Evolutionary conservation across 1,140 invertebrate genomes (phyloP).

Genomic region (Hypothenemus hampei): DNA sequence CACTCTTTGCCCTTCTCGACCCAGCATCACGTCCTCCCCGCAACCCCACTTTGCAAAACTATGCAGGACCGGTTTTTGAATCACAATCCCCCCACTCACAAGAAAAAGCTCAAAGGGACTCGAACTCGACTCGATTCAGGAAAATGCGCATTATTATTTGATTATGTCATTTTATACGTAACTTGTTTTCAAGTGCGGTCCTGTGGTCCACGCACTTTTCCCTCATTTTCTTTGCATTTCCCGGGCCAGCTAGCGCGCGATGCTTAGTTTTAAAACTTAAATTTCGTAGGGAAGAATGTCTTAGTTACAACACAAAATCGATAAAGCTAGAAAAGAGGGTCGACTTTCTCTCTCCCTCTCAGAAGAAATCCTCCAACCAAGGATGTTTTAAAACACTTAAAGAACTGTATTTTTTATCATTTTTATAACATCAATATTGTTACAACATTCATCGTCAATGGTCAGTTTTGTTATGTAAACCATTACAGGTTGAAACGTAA

Average conservation of each 20-base stretch:
- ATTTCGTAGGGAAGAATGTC: conserved; percentile 47
- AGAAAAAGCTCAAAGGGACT: too few species aligned
- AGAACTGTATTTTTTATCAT: too few species aligned
- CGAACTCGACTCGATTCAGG: too few species aligned
- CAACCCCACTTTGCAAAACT: neutral
- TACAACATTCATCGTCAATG: too few species aligned
- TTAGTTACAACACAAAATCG: conserved; percentile 48
- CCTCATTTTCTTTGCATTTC: conserved; percentile 43
- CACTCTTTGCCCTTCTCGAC: conserved; percentile 8
- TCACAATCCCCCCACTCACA: too few species aligned
- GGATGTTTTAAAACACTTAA: too few species aligned
- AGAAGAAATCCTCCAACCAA: neutral
- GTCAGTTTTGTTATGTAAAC: too few species aligned
- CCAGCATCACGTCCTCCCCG: neutral
- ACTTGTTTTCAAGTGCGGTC: neutral
- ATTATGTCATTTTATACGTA: too few species aligned
- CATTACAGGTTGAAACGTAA: too few species aligned
- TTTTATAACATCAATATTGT: too few species aligned
- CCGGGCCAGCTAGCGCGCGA: conserved; percentile 39
- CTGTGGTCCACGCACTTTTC: conserved; percentile 25
- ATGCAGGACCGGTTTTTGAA: neutral
- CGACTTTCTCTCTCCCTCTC: too few species aligned
- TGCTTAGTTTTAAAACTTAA: conserved; percentile 48
- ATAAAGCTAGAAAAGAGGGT: conserved; percentile 45
- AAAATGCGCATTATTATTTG: too few species aligned